Conservation (phyloP, 2,113 vertebrate species). For the Callospermophilus lateralis region DNA sequence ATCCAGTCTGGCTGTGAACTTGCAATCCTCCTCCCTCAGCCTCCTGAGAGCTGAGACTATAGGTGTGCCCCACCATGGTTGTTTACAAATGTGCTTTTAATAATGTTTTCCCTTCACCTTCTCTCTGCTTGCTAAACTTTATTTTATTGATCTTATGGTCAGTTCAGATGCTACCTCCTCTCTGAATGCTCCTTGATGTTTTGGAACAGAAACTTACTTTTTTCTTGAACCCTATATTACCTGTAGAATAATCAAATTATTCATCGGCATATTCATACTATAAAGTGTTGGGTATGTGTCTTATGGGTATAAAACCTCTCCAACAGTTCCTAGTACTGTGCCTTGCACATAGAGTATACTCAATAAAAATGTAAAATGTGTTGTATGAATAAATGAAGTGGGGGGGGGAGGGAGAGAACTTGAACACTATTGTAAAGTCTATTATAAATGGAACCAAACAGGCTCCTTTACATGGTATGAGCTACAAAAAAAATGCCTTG, state of each 20-base stretch:
- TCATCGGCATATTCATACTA: not conserved
- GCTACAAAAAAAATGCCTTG: not conserved
- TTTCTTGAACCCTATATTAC: not conserved
- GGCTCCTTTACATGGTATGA: not conserved
- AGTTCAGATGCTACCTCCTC: not conserved
- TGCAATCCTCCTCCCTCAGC: too few species aligned
- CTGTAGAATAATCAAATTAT: not conserved
- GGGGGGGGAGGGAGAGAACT: not conserved
- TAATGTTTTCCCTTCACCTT: not conserved
- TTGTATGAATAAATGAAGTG: not conserved
- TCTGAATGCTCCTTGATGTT: not conserved
- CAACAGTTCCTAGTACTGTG: not conserved
- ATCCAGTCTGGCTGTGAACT: too few species aligned
- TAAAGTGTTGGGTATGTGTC: not conserved
- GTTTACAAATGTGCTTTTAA: not conserved
- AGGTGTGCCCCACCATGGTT: too few species aligned
- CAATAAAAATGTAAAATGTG: not conserved
- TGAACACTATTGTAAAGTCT: not conserved
- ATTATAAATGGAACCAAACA: not conserved
- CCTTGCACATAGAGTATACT: not conserved
- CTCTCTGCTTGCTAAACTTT: not conserved
- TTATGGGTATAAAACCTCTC: not conserved
- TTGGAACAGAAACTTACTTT: not conserved
- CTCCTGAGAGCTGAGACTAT: too few species aligned
- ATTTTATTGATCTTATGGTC: not conserved